These are phyloP conservation scores for Alsophila aescularia DNA, from an alignment of 2,888 invertebrate genomes.

Conservation along the genomic window DNA sequence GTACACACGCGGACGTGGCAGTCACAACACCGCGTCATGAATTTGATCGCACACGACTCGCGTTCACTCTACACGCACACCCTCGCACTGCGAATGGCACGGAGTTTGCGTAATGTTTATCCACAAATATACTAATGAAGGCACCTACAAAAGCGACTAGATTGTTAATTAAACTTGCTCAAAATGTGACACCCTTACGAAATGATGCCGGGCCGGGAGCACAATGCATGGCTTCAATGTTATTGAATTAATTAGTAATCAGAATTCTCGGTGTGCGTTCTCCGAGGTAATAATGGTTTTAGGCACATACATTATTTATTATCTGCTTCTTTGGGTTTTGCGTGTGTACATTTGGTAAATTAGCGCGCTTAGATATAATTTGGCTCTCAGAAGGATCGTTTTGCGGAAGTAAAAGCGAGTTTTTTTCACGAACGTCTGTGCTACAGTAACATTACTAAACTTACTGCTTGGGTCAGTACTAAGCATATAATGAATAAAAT, in stretches of 20 bases:
- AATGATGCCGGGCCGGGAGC: slow-evolving; percentile 76
- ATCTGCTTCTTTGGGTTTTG: slow-evolving; percentile 38
- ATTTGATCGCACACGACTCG: slow-evolving; percentile 56
- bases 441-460: slow-evolving; percentile 9
- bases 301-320: slow-evolving; percentile 41
- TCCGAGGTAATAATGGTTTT: slow-evolving; percentile 71
- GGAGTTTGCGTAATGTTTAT: slow-evolving; percentile 79
- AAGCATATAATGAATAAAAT: slow-evolving; percentile 11
- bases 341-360: slow-evolving; percentile 30
- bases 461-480: not conserved
- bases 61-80: slow-evolving; percentile 61
- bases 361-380: slow-evolving; percentile 26
- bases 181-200: slow-evolving; percentile 84
- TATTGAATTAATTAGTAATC: slow-evolving; percentile 84
- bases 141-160: slow-evolving; percentile 83
- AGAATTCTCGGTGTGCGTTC: slow-evolving; percentile 79
- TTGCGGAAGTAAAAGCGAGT: slow-evolving; percentile 22
- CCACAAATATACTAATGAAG: slow-evolving; percentile 85
- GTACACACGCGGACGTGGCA: slow-evolving; percentile 38
- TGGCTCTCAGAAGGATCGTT: slow-evolving; percentile 23
- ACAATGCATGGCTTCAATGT: slow-evolving; percentile 81
- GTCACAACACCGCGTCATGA: slow-evolving; percentile 50
- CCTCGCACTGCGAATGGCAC: slow-evolving; percentile 56
- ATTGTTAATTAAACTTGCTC: slow-evolving; percentile 85
- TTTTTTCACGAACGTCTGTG: slow-evolving; percentile 14